These are phyloP conservation scores for Machaerirhynchus nigripectus DNA, from an alignment of 2,113 vertebrate genomes.

Conservation along the genomic window DNA sequence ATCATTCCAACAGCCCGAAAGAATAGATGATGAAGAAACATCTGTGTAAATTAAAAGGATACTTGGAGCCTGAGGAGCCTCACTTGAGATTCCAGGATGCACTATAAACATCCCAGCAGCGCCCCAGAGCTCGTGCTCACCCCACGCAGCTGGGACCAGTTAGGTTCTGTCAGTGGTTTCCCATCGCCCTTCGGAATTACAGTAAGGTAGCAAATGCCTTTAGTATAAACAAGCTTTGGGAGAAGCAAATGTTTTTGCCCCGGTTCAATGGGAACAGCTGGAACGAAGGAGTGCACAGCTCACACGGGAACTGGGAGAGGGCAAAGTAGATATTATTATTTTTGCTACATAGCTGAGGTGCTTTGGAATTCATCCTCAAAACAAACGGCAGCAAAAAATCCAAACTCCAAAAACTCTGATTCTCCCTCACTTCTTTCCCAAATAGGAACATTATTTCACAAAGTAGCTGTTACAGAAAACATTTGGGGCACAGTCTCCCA, in stretches of 20 bases:
- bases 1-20: conserved; percentile 62
- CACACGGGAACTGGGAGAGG: background rate
- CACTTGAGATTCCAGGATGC: conserved; percentile 4
- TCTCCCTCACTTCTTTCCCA: background rate
- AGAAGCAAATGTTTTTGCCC: conserved; percentile 6
- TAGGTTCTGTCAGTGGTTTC: background rate
- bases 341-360: background rate
- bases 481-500: background rate
- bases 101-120: background rate
- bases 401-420: background rate
- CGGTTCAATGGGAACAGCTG: background rate
- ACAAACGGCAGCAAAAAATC: background rate
- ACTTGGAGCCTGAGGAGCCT: conserved; percentile 30
- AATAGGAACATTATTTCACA: background rate
- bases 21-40: conserved; percentile 63
- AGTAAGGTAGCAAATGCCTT: conserved; percentile 17
- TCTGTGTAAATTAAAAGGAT: conserved; percentile 57
- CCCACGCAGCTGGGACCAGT: conserved; percentile 1
- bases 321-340: background rate
- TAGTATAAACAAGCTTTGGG: background rate
- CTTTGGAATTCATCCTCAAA: conserved; percentile 6
- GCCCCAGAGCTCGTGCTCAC: background rate
- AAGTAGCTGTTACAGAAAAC: background rate
- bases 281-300: background rate
- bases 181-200: background rate